Conservation (phyloP, 1,140 invertebrate genomes). For the Metaphire vulgaris region DNA sequence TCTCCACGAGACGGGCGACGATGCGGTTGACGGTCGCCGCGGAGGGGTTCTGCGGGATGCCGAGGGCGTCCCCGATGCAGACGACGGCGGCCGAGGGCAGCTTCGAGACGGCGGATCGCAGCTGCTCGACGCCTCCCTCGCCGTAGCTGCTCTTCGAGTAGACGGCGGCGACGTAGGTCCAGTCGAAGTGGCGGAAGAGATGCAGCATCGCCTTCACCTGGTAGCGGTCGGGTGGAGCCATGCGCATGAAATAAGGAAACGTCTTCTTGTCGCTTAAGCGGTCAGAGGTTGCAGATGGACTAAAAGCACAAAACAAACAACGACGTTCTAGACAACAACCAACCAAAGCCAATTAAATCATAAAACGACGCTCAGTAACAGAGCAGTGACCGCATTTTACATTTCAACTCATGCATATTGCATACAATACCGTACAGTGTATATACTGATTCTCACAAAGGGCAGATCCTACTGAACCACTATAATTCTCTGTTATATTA, state of each 20-base stretch:
- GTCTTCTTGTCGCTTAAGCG: constrained; percentile 37
- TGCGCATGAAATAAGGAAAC: constrained; percentile 39
- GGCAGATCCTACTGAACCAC: no score
- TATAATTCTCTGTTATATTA: no score
- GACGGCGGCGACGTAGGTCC: constrained; percentile 28
- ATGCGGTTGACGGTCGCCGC: not conserved
- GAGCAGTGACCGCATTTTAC: no score
- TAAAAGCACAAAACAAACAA: no score
- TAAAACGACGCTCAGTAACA: no score
- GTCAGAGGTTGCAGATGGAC: constrained; percentile 37
- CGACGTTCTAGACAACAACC: no score
- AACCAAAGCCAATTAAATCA: no score
- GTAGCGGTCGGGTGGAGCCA: constrained; percentile 37
- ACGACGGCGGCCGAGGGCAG: not conserved
- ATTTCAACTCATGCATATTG: no score
- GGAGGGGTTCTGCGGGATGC: no score
- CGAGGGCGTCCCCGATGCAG: not conserved
- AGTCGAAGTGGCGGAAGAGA: constrained; percentile 28
- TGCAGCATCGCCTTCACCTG: constrained; percentile 43
- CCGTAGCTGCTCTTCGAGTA: constrained; percentile 26
- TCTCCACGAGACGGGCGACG: not conserved
- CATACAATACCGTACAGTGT: no score
- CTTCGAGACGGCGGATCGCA: not conserved
- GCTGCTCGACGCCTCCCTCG: constrained; percentile 9
- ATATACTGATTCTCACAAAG: no score